Evolutionary conservation across 2,888 invertebrate genomes (phyloP).

Genomic region (Diarsia rubi): DNA sequence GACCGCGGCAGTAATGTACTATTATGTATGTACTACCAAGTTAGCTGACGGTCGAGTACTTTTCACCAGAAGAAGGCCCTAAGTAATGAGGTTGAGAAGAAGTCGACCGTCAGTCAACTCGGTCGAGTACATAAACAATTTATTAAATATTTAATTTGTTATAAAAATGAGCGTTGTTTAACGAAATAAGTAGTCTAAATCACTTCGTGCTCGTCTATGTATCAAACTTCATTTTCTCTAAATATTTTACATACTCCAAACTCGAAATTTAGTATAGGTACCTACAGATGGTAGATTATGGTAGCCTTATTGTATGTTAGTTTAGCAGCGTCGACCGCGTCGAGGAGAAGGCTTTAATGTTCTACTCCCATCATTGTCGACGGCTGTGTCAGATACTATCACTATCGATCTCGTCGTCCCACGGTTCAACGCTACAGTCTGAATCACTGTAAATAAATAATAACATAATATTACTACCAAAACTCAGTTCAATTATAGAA

Average conservation of each 20-base stretch:
- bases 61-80: too few species aligned
- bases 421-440: slow-evolving; percentile 9
- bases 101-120: too few species aligned
- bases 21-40: neutral
- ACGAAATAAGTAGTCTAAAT: neutral
- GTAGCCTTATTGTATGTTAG: slow-evolving; percentile 7
- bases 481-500: neutral
- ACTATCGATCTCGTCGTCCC: slow-evolving; percentile 25
- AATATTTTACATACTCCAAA: slow-evolving; percentile 1
- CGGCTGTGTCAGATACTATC: slow-evolving; percentile 29
- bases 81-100: too few species aligned
- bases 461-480: neutral
- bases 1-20: too few species aligned
- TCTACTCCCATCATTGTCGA: neutral
- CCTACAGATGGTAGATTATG: neutral
- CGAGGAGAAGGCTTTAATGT: slow-evolving; percentile 21
- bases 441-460: slow-evolving; percentile 18
- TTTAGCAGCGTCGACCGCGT: neutral
- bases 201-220: neutral
- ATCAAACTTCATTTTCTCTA: neutral
- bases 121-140: neutral
- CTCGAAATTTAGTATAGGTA: slow-evolving; percentile 15
- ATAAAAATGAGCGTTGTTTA: neutral
- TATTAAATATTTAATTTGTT: neutral
- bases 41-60: too few species aligned